Base-by-base conservation (phyloP, 2,888 invertebrate species). In the Brachyptera risi region DNA sequence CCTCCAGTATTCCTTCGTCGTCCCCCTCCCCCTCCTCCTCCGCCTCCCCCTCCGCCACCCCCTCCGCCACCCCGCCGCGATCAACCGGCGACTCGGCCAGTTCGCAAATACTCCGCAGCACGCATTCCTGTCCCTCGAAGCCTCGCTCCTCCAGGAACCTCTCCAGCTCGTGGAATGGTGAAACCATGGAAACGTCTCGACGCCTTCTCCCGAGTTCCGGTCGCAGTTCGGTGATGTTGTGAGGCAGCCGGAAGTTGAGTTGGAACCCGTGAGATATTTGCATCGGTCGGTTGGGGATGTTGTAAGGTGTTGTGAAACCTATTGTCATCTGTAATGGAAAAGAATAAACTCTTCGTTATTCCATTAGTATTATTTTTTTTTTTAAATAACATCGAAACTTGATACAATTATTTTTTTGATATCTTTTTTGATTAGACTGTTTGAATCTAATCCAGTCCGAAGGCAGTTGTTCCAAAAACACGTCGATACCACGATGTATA, bases 51-150 rank as follows among this genome's bases (percentile, higher is more conserved):
- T n/a, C 78, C 76, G 90, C 86, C 24, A 77, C 3, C 90, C 88
- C 15, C 17, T 4, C 27, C 21, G n/a, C 42, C 11, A 7, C 19
- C 7, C 68, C 85, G 68, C 84, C 83, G 70, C 83, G 80, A 67
- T 79, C 80, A 70, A 90, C 81, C 56, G 88, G 83, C 63, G 82
- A 78, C 68, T 84, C 81, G 0, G 90, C 85, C 26, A 86, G 82
- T 73, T 91, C 89, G 71, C 91, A 91, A 71, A 91, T 87, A 66
- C 85, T 82, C 68, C 87, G 81, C 65, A 90, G 75, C 67, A 91
- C 73, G 74, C 91, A 91, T 37, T 83, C 82, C 66, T 84, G 81
- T 4, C 87, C 88, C 59, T 82, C 78, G 67, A 84, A 79, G 13
- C 84, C 82, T 68, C 83, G 80, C 69, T 85, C 87, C 72, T 64